A percentile compares a stretch with the other conserved stretches of the same genome.
Evolutionary conservation across 2,797 vertebrate species (phyloP).

Genomic region (Cyprinodon diabolis): DNA sequence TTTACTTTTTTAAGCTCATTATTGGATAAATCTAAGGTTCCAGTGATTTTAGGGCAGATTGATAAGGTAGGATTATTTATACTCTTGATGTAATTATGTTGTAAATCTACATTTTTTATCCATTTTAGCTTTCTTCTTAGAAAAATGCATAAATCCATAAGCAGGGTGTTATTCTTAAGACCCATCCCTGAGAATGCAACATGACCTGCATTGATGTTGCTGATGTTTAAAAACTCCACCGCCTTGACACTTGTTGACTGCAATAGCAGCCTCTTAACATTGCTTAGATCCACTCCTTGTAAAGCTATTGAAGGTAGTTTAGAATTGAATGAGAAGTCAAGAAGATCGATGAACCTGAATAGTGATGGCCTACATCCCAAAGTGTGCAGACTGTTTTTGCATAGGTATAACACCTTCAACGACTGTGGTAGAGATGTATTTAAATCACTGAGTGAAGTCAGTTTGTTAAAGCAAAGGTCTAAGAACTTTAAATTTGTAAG

Average conservation of each 20-base stretch:
- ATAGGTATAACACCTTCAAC: slow-evolving; percentile 63
- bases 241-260: slow-evolving; percentile 67
- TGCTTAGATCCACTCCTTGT: slow-evolving; percentile 63
- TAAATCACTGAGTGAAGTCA: slow-evolving; percentile 70
- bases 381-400: slow-evolving; percentile 65
- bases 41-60: slow-evolving; percentile 66
- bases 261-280: slow-evolving; percentile 60
- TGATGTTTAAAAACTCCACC: slow-evolving; percentile 64
- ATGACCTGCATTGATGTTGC: slow-evolving; percentile 49
- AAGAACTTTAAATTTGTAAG: slow-evolving; percentile 57
- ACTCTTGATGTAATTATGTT: slow-evolving; percentile 52
- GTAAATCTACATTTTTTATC: slow-evolving; percentile 49
- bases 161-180: slow-evolving; percentile 36
- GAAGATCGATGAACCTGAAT: slow-evolving; percentile 46
- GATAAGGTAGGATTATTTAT: slow-evolving; percentile 40
- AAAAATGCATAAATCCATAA: slow-evolving; percentile 58
- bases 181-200: slow-evolving; percentile 76
- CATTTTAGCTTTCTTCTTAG: slow-evolving; percentile 34
- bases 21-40: slow-evolving; percentile 66
- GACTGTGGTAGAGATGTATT: slow-evolving; percentile 66
- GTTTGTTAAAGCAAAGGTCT: slow-evolving; percentile 72
- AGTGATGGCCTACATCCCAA: slow-evolving; percentile 66
- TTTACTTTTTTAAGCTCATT: slow-evolving; percentile 47
- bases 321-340: slow-evolving; percentile 79
- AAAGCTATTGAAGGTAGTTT: slow-evolving; percentile 61